Base-by-base conservation (phyloP, 2,113 vertebrate species). In the Pangasianodon gigas region DNA sequence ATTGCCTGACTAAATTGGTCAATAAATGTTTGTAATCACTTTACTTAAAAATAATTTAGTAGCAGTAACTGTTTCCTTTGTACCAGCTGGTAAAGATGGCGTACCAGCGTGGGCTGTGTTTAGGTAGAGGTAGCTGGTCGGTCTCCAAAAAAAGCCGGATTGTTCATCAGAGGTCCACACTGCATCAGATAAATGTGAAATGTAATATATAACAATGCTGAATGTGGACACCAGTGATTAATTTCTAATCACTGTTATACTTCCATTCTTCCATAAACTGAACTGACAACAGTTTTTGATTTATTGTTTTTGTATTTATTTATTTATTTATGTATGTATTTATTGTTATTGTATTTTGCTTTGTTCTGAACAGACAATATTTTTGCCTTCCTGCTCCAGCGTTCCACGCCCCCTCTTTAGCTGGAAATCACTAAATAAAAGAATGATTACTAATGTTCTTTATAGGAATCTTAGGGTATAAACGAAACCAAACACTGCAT, bases 1-100 rank as follows among this genome's bases (percentile, higher is more conserved):
- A 62, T 24, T 92, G 91, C 92, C 62, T 88, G 87, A 85, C 54
- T 62, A 65, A 24, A 51, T 13, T 54, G 48, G 8, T 32, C 21
- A 60, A 24, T 21, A 62, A 24, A 26, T 26, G 8, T 26, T 24
- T 62, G 60, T 62, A 62, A 62, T 62, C 7, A 24, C 29, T 29
- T 67, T 11, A 67, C 10, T n/a, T 67, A 60, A 21, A 24, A 60
- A 60, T 24, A 26, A 62, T n/a, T n/a, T n/a, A 29, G 26, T n/a
- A 29, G 26, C 65, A 3, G 7, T n/a, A 67, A 24, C 6, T 65
- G 60, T 65, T 65, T 65, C 24, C 24, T 29, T 65, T 65, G 6
- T 65, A 14, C 60, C 24, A 24, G 26, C 21, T 65, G 26, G 21
- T 65, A 26, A 26, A 29, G 60, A 65, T 65, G 60, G 6, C 2